Evolutionary conservation across 2,797 vertebrate genomes (phyloP).

Genomic region (Poecile montanus): DNA sequence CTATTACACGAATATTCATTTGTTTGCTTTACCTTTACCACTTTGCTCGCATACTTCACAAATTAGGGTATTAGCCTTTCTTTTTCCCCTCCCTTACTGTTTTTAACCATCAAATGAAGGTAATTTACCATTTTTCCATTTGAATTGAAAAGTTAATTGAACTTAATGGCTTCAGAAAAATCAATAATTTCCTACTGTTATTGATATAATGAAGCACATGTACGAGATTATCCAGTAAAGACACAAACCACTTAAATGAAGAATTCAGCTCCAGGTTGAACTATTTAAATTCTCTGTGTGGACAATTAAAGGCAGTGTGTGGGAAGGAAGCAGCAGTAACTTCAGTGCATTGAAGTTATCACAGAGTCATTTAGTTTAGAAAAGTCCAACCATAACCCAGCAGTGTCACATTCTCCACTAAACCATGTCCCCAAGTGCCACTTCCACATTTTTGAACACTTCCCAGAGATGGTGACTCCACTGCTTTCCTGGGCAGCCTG

Average conservation of each 20-base stretch:
- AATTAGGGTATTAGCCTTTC: constrained; percentile 59
- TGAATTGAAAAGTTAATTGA: constrained; percentile 79
- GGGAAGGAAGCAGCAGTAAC: constrained; percentile 1
- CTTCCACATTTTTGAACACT: background rate
- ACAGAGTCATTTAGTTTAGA: rapidly evolving
- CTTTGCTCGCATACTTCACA: constrained; percentile 59
- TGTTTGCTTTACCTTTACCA: constrained; percentile 45
- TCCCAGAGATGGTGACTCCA: background rate
- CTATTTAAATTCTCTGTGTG: constrained; percentile 59
- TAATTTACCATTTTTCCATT: constrained; percentile 74
- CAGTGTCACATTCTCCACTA: background rate
- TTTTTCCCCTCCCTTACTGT: constrained; percentile 12
- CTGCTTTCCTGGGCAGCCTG: background rate
- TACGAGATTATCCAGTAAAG: constrained; percentile 70
- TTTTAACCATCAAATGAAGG: constrained; percentile 65
- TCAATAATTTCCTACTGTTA: constrained; percentile 79
- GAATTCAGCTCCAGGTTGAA: constrained; percentile 61
- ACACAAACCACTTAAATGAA: constrained; percentile 69
- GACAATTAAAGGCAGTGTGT: background rate
- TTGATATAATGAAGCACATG: constrained; percentile 71
- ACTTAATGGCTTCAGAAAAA: constrained; percentile 78
- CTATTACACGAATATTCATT: constrained; percentile 17
- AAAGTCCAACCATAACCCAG: background rate
- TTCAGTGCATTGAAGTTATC: background rate
- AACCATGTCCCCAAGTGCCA: background rate